Percentiles rank a stretch among this genome's conserved stretches.
Evolutionary conservation across 2,888 invertebrate genomes (phyloP).

Genomic region (Atethmia centrago): DNA sequence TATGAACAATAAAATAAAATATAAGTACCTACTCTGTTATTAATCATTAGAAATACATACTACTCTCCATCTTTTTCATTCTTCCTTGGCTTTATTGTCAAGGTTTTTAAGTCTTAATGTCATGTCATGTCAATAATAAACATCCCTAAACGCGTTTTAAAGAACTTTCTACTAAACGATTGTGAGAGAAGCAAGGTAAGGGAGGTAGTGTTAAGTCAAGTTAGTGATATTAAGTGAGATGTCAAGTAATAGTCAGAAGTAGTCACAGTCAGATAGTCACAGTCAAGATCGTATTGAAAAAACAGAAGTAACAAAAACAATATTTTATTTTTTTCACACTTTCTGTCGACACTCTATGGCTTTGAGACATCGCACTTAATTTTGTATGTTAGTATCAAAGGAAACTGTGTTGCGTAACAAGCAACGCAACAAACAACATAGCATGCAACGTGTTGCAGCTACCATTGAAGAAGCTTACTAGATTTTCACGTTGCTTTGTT

Average conservation of each 20-base stretch:
- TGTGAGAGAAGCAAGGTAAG: constrained; percentile 37
- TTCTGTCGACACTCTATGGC: constrained; percentile 74
- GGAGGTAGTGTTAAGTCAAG: constrained; percentile 61
- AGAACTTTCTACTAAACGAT: not conserved
- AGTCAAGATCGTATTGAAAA: constrained; percentile 66
- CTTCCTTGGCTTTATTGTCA: not conserved
- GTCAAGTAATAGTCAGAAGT: constrained; percentile 78
- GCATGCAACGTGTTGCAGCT: constrained; percentile 39
- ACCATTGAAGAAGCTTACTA: not conserved
- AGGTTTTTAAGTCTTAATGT: not conserved
- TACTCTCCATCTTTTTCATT: constrained; percentile 1
- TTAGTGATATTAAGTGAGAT: constrained; percentile 83
- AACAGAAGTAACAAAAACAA: constrained; percentile 77
- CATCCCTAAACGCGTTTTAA: not conserved
- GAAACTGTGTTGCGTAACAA: constrained; percentile 47
- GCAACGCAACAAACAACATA: constrained; percentile 53
- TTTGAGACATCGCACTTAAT: constrained; percentile 88
- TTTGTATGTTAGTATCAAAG: constrained; percentile 60
- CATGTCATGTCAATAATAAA: not conserved
- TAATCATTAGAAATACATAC: not conserved
- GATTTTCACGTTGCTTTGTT: constrained; percentile 41
- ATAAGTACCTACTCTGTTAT: no score
- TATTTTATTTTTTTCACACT: constrained; percentile 81
- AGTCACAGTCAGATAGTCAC: constrained; percentile 67
- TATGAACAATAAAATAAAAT: not conserved